A percentile compares a stretch with the other conserved stretches of the same genome.
Conservation (phyloP, 2,888 invertebrate genomes). For the Heliconius aoede region DNA sequence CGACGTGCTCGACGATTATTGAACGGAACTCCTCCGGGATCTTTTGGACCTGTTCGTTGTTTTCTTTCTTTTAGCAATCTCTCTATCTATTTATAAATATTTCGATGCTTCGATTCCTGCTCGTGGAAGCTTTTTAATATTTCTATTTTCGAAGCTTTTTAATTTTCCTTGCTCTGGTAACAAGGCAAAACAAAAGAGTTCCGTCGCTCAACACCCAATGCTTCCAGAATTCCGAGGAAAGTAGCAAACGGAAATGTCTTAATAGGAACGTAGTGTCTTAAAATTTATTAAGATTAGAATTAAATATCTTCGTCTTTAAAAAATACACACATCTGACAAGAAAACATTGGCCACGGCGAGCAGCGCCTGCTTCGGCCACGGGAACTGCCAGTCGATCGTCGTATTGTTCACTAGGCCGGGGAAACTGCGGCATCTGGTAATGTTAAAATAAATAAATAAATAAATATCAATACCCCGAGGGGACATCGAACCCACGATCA, state of each 20-base stretch:
- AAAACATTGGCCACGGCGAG: slow-evolving; percentile 94
- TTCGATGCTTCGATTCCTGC: no score
- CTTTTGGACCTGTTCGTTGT: slow-evolving; percentile 80
- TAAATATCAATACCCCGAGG: background rate
- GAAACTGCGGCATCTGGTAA: slow-evolving; percentile 89
- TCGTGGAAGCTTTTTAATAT: no score
- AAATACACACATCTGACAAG: slow-evolving; percentile 87
- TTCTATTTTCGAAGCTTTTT: no score
- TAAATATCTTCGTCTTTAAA: background rate
- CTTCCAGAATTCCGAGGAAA: no score
- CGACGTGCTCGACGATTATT: slow-evolving; percentile 91
- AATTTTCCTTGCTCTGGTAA: no score
- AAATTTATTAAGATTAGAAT: no score
- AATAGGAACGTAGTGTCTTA: no score
- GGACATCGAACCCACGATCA: background rate
- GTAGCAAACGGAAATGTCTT: no score
- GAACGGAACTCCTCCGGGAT: slow-evolving; percentile 87
- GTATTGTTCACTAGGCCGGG: slow-evolving; percentile 96
- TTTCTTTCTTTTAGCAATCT: no score
- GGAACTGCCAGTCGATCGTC: slow-evolving; percentile 96
- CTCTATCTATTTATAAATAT: no score
- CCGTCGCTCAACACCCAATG: no score
- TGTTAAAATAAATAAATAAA: background rate
- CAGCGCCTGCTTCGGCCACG: slow-evolving; percentile 96
- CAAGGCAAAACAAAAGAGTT: no score